Conservation (phyloP, 2,113 vertebrate genomes). For the Speoplatyrhinus poulsoni region DNA sequence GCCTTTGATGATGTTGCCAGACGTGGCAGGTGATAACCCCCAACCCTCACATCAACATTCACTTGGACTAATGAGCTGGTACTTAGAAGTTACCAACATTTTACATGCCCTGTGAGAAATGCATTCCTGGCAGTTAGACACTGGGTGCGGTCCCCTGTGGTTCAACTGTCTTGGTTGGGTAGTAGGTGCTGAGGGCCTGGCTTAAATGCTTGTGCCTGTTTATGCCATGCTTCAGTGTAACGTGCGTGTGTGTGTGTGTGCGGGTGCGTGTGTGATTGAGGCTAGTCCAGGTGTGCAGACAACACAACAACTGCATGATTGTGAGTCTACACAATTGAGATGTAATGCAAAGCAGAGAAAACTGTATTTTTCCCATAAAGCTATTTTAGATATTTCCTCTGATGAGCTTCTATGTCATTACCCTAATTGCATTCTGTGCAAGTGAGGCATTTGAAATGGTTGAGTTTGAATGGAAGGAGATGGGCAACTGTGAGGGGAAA, state of each 20-base stretch:
- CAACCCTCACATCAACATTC: slow-evolving; percentile 31
- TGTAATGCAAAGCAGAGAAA: slow-evolving; percentile 36
- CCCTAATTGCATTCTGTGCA: slow-evolving; percentile 43
- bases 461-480: slow-evolving; percentile 28
- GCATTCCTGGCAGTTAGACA: slow-evolving; percentile 52
- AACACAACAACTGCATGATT: slow-evolving; percentile 33
- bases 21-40: slow-evolving; percentile 53
- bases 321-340: slow-evolving; percentile 34
- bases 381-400: slow-evolving; percentile 45
- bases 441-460: slow-evolving; percentile 40
- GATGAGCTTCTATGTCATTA: slow-evolving; percentile 55
- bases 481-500: slow-evolving; percentile 12
- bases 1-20: slow-evolving; percentile 64
- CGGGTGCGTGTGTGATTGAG: not conserved
- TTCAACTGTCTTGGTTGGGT: slow-evolving; percentile 53
- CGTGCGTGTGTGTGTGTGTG: slow-evolving; percentile 17
- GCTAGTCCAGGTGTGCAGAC: slow-evolving; percentile 44
- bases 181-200: slow-evolving; percentile 43
- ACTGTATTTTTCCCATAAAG: slow-evolving; percentile 32
- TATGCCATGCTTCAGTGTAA: slow-evolving; percentile 18
- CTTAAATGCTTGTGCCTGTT: slow-evolving; percentile 43
- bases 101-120: slow-evolving; percentile 42
- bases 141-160: slow-evolving; percentile 55
- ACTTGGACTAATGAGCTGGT: slow-evolving; percentile 34
- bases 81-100: slow-evolving; percentile 53